Conservation (phyloP, 2,797 vertebrate genomes). For the Trematocara caparti region DNA sequence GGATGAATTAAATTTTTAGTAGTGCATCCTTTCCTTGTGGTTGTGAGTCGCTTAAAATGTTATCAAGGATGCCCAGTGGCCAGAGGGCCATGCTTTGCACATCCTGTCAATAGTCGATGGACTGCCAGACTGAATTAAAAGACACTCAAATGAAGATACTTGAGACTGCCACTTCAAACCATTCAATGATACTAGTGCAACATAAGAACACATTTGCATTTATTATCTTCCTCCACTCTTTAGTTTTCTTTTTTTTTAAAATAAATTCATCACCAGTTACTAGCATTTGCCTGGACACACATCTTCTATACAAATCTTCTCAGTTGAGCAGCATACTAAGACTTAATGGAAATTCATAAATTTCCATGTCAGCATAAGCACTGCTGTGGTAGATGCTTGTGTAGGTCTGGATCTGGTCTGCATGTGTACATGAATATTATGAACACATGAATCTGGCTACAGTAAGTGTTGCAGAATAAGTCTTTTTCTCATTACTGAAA, state of each 20-base stretch:
- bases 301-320: background rate
- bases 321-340: background rate
- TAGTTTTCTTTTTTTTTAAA: rapidly evolving
- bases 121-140: background rate
- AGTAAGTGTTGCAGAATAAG: background rate
- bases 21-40: background rate
- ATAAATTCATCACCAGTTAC: background rate
- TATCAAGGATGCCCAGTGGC: background rate
- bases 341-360: background rate
- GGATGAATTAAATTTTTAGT: background rate
- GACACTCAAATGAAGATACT: background rate
- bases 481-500: background rate
- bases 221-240: background rate
- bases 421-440: background rate
- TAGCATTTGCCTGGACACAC: background rate
- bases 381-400: background rate
- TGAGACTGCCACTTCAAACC: background rate
- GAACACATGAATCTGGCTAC: background rate
- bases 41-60: background rate
- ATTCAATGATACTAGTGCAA: background rate
- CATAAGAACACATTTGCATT: background rate
- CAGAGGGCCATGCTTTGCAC: background rate
- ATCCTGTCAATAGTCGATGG: background rate
- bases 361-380: background rate
- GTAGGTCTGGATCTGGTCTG: background rate